These are phyloP conservation scores for Metopolophium dirhodum DNA, from an alignment of 1,140 invertebrate species.

Conservation along the genomic window DNA sequence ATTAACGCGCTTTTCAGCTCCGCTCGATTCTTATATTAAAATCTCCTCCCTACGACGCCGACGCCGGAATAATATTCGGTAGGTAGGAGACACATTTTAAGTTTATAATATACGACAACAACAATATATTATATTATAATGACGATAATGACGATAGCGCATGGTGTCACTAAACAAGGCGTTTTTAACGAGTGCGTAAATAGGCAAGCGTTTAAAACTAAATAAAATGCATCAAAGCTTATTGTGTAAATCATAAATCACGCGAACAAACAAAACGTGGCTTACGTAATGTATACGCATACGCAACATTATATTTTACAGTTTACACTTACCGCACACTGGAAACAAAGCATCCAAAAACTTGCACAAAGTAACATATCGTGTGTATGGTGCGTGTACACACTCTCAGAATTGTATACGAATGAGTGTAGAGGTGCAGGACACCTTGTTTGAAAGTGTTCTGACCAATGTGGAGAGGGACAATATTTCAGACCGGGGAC, in stretches of 20 bases:
- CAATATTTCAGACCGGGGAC: too few species aligned
- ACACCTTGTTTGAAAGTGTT: background rate
- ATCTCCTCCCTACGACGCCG: background rate
- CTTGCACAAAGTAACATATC: background rate
- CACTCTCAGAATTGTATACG: background rate
- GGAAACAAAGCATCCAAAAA: background rate
- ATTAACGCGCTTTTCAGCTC: background rate
- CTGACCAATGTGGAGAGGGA: too few species aligned
- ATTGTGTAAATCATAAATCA: background rate
- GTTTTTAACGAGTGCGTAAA: background rate
- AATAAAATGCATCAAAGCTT: background rate
- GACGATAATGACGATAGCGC: background rate
- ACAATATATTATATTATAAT: background rate
- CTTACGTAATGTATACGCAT: background rate
- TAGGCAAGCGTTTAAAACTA: background rate
- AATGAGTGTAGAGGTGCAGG: background rate
- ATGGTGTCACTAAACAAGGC: background rate
- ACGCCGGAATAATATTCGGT: background rate
- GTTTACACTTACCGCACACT: background rate
- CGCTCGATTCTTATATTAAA: background rate
- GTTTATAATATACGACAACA: too few species aligned
- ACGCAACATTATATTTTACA: background rate
- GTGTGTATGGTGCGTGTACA: background rate
- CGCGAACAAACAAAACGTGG: background rate
- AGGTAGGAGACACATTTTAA: background rate